These are phyloP conservation scores for Nasonia oneida DNA, from an alignment of 2,888 invertebrate genomes.

Conservation along the genomic window DNA sequence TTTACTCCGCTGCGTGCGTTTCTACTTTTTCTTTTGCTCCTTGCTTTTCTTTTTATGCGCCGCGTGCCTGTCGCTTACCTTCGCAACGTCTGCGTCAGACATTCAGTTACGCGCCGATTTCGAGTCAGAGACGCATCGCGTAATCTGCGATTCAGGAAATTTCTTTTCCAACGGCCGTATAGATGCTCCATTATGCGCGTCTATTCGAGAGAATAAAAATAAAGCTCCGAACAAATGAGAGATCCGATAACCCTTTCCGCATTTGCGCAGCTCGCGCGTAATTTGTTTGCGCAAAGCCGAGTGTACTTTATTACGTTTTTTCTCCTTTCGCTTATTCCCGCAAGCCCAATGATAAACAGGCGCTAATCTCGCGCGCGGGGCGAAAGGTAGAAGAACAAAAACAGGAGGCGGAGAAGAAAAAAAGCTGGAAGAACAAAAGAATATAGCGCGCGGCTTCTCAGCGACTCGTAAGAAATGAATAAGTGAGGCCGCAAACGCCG, in stretches of 20 bases:
- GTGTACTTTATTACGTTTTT: conserved; percentile 34
- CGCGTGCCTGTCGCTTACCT: not conserved
- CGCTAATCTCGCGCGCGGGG: not conserved
- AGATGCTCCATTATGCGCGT: too few relatives aligned
- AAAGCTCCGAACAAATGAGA: not conserved
- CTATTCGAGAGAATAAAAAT: too few relatives aligned
- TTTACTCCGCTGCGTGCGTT: not conserved
- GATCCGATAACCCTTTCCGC: conserved; percentile 13
- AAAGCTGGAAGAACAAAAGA: conserved; percentile 37
- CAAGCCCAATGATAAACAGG: conserved; percentile 35
- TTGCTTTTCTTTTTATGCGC: not conserved
- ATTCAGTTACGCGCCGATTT: conserved; percentile 24
- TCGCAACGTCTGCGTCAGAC: not conserved
- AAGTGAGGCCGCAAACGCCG: conserved; percentile 35
- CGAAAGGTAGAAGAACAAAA: not conserved
- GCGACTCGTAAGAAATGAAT: conserved; percentile 37
- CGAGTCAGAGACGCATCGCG: not conserved
- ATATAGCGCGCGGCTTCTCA: conserved; percentile 26
- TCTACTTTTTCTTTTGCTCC: not conserved
- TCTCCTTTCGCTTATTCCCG: not conserved
- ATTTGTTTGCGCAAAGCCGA: conserved; percentile 39
- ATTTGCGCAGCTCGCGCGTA: not conserved
- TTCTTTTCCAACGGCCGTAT: too few relatives aligned
- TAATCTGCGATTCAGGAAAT: not conserved
- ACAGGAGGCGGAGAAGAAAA: not conserved